Evolutionary conservation across 2,888 invertebrate genomes (phyloP).

Genomic region (Leucoma salicis): DNA sequence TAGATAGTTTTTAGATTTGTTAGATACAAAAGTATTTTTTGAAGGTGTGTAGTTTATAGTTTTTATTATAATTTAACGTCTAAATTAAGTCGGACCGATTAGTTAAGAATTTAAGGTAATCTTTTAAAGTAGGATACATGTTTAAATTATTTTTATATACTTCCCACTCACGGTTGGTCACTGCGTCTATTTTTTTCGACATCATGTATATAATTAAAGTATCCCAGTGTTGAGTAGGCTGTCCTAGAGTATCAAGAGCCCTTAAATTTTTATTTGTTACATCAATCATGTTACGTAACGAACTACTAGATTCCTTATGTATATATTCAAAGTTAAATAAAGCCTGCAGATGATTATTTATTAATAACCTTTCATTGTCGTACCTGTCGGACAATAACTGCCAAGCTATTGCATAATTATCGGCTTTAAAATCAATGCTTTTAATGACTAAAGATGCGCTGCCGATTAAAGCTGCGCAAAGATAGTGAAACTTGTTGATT

Average conservation of each 20-base stretch:
- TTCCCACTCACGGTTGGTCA: conserved; percentile 13
- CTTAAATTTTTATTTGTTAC: conserved; percentile 18
- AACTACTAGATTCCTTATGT: conserved; percentile 13
- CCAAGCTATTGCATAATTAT: conserved; percentile 25
- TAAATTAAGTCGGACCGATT: conserved; percentile 12
- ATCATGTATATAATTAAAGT: conserved; percentile 24
- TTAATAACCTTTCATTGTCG: conserved; percentile 21
- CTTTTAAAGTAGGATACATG: neutral
- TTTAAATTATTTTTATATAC: conserved; percentile 6
- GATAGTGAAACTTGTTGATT: neutral
- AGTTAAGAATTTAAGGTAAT: conserved; percentile 6
- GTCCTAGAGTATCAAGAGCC: conserved; percentile 12
- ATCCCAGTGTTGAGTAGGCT: too few relatives aligned
- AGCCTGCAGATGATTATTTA: conserved; percentile 26
- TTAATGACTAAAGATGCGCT: conserved; percentile 9
- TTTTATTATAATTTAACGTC: neutral
- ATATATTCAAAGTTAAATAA: conserved; percentile 24
- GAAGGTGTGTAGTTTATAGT: neutral
- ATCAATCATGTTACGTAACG: conserved; percentile 18
- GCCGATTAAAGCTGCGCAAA: conserved; percentile 11
- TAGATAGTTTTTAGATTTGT: too few relatives aligned
- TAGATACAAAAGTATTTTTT: too few relatives aligned
- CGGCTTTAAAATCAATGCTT: conserved; percentile 17
- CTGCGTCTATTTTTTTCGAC: conserved; percentile 17
- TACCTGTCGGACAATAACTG: conserved; percentile 17